Base-by-base conservation (phyloP, 2,888 invertebrate species). In the Cynaeus angustus region DNA sequence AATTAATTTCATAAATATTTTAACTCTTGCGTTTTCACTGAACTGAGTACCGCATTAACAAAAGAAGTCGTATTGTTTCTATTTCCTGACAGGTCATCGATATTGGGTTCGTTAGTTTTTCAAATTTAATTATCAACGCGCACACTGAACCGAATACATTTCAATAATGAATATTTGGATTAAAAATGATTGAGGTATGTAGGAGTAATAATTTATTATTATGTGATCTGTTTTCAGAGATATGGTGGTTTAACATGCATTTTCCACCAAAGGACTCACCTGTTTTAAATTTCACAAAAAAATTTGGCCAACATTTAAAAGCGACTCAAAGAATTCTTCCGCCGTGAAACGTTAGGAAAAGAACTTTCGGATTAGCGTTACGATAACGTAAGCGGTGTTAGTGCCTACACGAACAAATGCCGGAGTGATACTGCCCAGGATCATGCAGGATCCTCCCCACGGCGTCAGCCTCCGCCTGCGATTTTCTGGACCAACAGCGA, bases 371-470 rank as follows among this genome's bases (percentile, higher is more conserved):
- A 55, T 21, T 28, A 16, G 43, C 37, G 45, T 21, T 21, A 26
- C 30, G 43, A 16, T 37, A 41, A 28, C 3, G 33, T 45, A 30
- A 58, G 26, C 28, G 58, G 10, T 61, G 53, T 66, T 61, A 61
- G 68, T 62, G 68, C 68, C 68, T 68, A 61, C 72, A 65, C 75
- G 72, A 67, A 66, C 80, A 74, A 71, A 75, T 71, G 77, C 72
- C 75, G 69, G 73, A 75, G 74, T 77, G 77, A 79, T 77, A 81
- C 81, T 81, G 79, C 80, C 81, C 81, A 79, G 81, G 80, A 80
- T 77, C 77, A 70, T 64, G 70, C 73, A 78, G 80, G 78, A 77
- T 77, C 75, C 79, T 77, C 80, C 79, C 80, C 76, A 77, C 77
- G 75, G 75, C 78, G 74, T 72, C 80, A 78, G 79, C 75, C 76